Percentiles rank a stretch among this genome's conserved stretches.
Conservation (phyloP, 2,113 vertebrate species). For the Edolisoma coerulescens region DNA sequence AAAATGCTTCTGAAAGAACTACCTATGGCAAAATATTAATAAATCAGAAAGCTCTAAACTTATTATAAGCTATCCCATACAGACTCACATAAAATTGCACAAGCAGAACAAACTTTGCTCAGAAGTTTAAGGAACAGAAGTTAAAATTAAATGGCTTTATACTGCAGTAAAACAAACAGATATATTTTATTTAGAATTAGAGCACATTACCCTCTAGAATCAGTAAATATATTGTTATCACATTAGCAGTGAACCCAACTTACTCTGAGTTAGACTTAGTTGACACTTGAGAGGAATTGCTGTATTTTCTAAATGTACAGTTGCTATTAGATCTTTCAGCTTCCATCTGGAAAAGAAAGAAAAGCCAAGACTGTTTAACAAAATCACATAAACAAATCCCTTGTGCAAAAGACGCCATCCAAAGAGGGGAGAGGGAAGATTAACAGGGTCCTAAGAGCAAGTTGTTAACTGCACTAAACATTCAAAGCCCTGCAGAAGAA, state of each 20-base stretch:
- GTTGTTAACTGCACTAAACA: background rate
- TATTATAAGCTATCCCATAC: background rate
- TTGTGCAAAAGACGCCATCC: background rate
- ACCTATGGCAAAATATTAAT: background rate
- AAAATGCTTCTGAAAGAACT: background rate
- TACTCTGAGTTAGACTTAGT: background rate
- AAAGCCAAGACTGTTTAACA: background rate
- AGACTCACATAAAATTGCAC: background rate
- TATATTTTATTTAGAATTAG: background rate
- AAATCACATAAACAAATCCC: background rate
- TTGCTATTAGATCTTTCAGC: fast-evolving
- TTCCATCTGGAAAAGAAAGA: background rate
- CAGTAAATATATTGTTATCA: background rate
- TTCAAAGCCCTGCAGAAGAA: background rate
- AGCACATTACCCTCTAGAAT: background rate
- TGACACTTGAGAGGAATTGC: background rate
- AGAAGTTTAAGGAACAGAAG: background rate
- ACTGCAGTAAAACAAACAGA: background rate
- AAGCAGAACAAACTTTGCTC: background rate
- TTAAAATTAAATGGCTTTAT: background rate
- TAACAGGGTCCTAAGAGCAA: background rate
- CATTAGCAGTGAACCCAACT: background rate
- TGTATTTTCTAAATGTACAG: fast-evolving
- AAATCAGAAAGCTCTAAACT: background rate
- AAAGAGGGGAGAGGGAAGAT: background rate